Base-by-base conservation (phyloP, 2,888 invertebrate genomes). In the Pasiphila rectangulata region DNA sequence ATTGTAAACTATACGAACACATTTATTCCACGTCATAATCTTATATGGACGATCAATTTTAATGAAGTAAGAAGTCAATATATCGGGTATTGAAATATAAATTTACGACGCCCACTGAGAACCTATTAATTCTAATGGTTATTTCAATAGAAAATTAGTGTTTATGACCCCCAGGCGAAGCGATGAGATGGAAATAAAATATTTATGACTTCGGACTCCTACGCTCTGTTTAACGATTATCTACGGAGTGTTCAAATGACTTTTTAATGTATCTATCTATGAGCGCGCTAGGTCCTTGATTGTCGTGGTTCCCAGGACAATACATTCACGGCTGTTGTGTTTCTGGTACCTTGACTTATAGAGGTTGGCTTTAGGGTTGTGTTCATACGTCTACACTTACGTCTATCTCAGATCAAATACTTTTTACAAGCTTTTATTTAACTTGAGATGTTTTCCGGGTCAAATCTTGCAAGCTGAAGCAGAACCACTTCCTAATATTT, bases 241-340 rank as follows among this genome's bases (percentile, higher is more conserved):
- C 56, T 50, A 72, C 65, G 76, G 68, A 51, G 62, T 57, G 44
- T 64, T 59, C 75, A 72, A 77, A 79, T 77, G 64, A 64, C 66
- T 76, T 77, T 75, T 73, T 78, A 75, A 76, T 78, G 71, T 71
- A 64, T 62, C 51, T 58, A 57, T 66, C 63, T 68, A 41, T 63
- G 59, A 57, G 67, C 72, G 66, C 61, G 64, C 46, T 46, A 54
- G 54, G 53, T 27, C 23, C 34, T 29, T 55, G 51, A 49, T 52
- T 54, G 46, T 44, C 38, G 32, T 32, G 13, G 25, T 37, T 37
- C 27, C 41, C 44, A 45, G 24, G 40, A 36, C 12, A 12, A 24
- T 9, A 24, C 3, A 19, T 9, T 4, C 16, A n/a, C n/a, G n/a
- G n/a, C n/a, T n/a, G n/a, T n/a, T n/a, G n/a, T n/a, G n/a, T n/a